phyloP scores from a whole-genome alignment of 2,797 vertebrate species.

The Labroides dimidiatus region DNA sequence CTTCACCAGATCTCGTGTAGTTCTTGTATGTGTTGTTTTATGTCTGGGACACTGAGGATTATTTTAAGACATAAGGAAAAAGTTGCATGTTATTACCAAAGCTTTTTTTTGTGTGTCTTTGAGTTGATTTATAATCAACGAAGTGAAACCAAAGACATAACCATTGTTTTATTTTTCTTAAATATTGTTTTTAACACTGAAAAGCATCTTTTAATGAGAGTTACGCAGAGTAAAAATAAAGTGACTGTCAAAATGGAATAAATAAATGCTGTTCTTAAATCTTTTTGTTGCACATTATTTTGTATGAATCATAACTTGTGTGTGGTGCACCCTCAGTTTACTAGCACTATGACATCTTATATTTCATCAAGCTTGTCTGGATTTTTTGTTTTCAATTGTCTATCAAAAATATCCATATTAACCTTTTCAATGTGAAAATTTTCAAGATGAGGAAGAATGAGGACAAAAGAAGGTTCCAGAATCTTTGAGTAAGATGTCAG shows the following conservation, averaged over 20 bases:
- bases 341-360: neutral
- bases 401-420: no score
- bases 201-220: conserved; percentile 15
- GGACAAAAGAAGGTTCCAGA: no score
- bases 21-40: conserved; percentile 9
- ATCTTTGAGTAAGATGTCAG: no score
- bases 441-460: no score
- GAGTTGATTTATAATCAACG: conserved; percentile 21
- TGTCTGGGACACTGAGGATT: conserved; percentile 1
- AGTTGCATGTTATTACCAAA: conserved; percentile 59
- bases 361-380: no score
- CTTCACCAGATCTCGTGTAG: conserved; percentile 2
- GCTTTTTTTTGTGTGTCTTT: conserved; percentile 23
- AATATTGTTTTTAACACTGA: neutral
- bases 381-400: no score
- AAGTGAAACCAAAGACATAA: conserved; percentile 50
- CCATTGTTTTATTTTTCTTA: conserved; percentile 4
- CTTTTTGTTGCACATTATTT: neutral
- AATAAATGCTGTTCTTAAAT: conserved; percentile 30
- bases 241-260: conserved; percentile 35
- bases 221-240: conserved; percentile 9
- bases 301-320: no score
- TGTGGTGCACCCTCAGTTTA: neutral
- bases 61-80: conserved; percentile 1
- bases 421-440: no score